Evolutionary conservation across 2,113 vertebrate genomes (phyloP).

Genomic region (Ptychochromis oligacanthus): DNA sequence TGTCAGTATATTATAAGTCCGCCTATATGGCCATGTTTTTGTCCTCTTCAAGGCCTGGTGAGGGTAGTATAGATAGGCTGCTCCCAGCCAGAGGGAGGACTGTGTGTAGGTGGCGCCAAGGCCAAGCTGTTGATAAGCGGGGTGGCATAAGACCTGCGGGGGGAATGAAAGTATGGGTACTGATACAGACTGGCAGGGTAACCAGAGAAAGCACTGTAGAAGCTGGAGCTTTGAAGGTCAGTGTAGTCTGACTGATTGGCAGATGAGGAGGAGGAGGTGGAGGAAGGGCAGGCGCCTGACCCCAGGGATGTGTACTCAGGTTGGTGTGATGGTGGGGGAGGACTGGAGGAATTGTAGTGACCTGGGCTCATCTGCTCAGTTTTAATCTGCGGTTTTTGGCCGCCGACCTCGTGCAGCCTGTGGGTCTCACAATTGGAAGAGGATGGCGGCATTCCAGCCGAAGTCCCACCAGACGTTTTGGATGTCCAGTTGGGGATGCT

Average conservation of each 20-base stretch:
- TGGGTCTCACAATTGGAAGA: constrained; percentile 50
- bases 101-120: constrained; percentile 84
- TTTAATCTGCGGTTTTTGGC: constrained; percentile 84
- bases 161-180: constrained; percentile 89
- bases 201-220: constrained; percentile 85
- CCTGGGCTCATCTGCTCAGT: constrained; percentile 89
- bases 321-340: constrained; percentile 69
- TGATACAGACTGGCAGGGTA: constrained; percentile 87
- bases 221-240: constrained; percentile 86
- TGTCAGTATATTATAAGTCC: background rate
- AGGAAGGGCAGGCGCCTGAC: constrained; percentile 71
- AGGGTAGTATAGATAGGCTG: constrained; percentile 89
- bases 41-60: constrained; percentile 80
- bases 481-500: constrained; percentile 77
- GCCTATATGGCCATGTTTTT: background rate
- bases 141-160: constrained; percentile 83
- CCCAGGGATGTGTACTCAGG: constrained; percentile 81
- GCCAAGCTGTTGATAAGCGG: constrained; percentile 87
- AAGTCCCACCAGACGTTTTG: constrained; percentile 64
- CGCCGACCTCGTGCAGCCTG: constrained; percentile 47
- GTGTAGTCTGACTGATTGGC: constrained; percentile 85
- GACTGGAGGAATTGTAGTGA: constrained; percentile 77
- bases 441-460: background rate
- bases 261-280: constrained; percentile 68
- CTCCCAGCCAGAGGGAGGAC: constrained; percentile 87